A percentile compares a stretch with the other conserved stretches of the same genome.
These are phyloP conservation scores for Apodemus sylvaticus DNA, from an alignment of 2,113 vertebrate species.

Conservation along the genomic window DNA sequence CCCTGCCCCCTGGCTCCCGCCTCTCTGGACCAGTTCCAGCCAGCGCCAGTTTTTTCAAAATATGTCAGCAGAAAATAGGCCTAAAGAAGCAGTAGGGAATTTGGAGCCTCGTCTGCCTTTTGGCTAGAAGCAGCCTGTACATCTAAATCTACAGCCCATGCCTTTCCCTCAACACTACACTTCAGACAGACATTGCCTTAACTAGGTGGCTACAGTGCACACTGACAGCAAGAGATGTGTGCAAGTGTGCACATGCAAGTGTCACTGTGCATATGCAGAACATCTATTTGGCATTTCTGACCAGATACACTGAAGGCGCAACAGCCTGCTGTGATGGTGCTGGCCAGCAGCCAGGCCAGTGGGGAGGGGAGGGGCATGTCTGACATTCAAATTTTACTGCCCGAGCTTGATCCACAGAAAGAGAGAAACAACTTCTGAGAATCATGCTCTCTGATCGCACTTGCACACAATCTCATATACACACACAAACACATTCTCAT, in stretches of 20 bases:
- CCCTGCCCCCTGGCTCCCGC: neutral
- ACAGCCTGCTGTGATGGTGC: no score
- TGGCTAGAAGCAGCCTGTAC: neutral
- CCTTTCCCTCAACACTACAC: neutral
- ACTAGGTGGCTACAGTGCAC: neutral
- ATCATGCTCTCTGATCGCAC: neutral
- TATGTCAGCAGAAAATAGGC: neutral
- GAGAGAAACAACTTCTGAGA: neutral
- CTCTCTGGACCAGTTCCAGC: neutral
- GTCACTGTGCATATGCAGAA: no score
- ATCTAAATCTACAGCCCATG: neutral
- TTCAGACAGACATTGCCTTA: neutral
- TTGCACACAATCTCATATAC: neutral
- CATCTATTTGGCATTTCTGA: neutral
- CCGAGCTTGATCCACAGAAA: neutral
- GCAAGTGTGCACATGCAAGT: no score
- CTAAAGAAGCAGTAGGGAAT: neutral
- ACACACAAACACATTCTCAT: neutral
- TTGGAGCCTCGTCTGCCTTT: neutral
- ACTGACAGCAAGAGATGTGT: neutral
- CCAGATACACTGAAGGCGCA: neutral
- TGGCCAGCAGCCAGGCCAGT: neutral
- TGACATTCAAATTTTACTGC: neutral
- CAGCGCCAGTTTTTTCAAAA: neutral
- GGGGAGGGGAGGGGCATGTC: rapidly evolving